A percentile compares a stretch with the other conserved stretches of the same genome.
These are phyloP conservation scores for Porites lobata DNA, from an alignment of 92 coral and sea anemone genomes.

Conservation along the genomic window DNA sequence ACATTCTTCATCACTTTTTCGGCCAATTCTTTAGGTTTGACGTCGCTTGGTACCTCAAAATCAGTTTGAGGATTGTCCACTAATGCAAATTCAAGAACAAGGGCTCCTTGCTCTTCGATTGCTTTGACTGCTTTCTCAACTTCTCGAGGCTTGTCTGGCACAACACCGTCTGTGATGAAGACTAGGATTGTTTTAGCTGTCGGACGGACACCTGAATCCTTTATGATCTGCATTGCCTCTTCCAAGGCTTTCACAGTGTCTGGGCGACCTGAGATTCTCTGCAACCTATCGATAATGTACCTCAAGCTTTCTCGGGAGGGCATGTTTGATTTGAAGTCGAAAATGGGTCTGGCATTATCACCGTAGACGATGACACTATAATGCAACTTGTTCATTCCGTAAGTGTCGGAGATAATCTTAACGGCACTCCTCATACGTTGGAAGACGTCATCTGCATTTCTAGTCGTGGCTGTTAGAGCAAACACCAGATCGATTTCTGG, in stretches of 20 bases:
- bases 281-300: constrained; percentile 52
- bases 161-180: constrained; percentile 74
- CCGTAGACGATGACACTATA: constrained; percentile 84
- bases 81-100: constrained; percentile 46
- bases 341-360: constrained; percentile 30
- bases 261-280: constrained; percentile 47
- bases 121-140: constrained; percentile 8
- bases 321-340: constrained; percentile 63
- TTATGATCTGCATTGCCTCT: constrained; percentile 59
- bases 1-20: constrained; percentile 76
- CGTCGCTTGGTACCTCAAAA: constrained; percentile 12
- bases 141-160: constrained; percentile 1
- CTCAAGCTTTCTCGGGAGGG: constrained; percentile 67
- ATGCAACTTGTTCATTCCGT: constrained; percentile 65
- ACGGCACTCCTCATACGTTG: constrained; percentile 69
- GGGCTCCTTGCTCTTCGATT: constrained; percentile 54
- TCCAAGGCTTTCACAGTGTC: constrained; percentile 63
- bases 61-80: constrained; percentile 18
- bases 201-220: constrained; percentile 68
- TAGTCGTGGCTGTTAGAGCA: constrained; percentile 82
- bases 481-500: constrained; percentile 82
- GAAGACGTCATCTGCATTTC: constrained; percentile 56
- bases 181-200: constrained; percentile 82
- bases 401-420: constrained; percentile 68
- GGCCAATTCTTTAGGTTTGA: constrained; percentile 54